Conservation (phyloP, 2,797 vertebrate species). For the Cercopithecus hamlyni region DNA sequence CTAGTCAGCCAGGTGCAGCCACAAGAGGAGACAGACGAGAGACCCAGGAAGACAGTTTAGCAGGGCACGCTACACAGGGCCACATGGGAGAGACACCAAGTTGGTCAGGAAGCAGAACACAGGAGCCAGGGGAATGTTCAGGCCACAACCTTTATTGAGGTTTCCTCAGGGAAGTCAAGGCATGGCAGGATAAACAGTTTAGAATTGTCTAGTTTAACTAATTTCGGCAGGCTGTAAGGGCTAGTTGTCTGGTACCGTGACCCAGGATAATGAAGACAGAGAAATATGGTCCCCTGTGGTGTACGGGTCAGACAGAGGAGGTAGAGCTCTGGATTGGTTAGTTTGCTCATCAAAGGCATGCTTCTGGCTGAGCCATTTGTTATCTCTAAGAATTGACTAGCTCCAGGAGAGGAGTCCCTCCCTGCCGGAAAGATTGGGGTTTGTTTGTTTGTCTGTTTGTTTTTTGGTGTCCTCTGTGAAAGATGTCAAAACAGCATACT, state of each 20-base stretch:
- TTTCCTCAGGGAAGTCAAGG: neutral
- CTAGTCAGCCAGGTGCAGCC: neutral
- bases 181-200: neutral
- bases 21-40: neutral
- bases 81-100: neutral
- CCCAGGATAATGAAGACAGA: neutral
- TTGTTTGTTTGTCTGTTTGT: neutral
- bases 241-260: neutral
- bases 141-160: neutral
- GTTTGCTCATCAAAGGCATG: neutral
- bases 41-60: neutral
- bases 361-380: too few relatives aligned
- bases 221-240: neutral
- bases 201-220: neutral
- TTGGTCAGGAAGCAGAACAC: neutral
- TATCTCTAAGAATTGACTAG: neutral
- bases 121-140: neutral
- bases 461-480: neutral
- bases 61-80: neutral
- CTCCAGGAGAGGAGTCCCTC: neutral
- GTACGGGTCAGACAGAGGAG: rapidly evolving
- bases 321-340: neutral
- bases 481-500: neutral
- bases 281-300: neutral
- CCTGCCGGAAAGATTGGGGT: neutral